Evolutionary conservation across 2,888 invertebrate species (phyloP).

Genomic region (Flexamia atlantica): DNA sequence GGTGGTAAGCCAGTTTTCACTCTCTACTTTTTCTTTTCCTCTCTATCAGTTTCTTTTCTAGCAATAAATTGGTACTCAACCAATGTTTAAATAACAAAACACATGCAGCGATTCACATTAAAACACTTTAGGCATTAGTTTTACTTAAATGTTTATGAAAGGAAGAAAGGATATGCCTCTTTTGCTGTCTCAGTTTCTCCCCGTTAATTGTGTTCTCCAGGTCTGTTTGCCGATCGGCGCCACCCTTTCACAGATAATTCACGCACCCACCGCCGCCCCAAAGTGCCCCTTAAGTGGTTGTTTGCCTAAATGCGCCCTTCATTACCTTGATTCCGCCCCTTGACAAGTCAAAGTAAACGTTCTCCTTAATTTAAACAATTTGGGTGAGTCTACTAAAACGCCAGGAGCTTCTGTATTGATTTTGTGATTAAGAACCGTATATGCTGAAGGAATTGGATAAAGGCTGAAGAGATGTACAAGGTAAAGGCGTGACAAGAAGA

Average conservation of each 20-base stretch:
- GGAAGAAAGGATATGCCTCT: background rate
- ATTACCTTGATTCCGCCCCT: constrained; percentile 53
- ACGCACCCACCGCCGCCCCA: background rate
- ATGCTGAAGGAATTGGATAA: too few species aligned
- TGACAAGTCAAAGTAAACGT: constrained; percentile 44
- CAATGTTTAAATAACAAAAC: too few species aligned
- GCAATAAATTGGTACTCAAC: too few species aligned
- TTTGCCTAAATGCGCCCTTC: constrained; percentile 49
- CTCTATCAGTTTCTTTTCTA: too few species aligned
- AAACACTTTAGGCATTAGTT: too few species aligned
- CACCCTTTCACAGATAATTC: constrained; percentile 40
- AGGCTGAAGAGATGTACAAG: too few species aligned
- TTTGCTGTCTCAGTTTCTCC: background rate
- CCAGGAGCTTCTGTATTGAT: constrained; percentile 17
- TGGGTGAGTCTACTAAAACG: constrained; percentile 14
- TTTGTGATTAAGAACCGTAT: constrained; percentile 7
- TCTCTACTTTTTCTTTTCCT: too few species aligned
- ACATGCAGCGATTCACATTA: too few species aligned
- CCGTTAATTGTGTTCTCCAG: constrained; percentile 12
- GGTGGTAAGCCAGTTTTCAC: too few species aligned
- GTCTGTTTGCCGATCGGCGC: constrained; percentile 21
- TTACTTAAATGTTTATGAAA: too few species aligned
- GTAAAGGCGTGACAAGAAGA: too few species aligned
- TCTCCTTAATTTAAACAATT: constrained; percentile 40
- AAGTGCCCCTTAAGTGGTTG: constrained; percentile 55